phyloP scores from a whole-genome alignment of 2,113 vertebrate genomes.

The Micromys minutus region DNA sequence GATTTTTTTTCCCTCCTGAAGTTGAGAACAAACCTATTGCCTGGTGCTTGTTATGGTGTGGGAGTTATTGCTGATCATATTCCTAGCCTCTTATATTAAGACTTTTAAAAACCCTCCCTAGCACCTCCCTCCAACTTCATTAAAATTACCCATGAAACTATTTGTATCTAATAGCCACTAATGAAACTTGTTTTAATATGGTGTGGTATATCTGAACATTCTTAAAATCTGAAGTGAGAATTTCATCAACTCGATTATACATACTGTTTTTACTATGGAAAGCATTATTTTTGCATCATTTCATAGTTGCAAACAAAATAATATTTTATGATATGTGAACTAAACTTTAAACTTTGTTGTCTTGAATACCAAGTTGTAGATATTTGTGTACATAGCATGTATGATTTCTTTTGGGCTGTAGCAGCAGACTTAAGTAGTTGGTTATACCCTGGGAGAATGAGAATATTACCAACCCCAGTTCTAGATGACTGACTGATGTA shows the following conservation, averaged over 20 bases:
- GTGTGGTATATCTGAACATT: constrained; percentile 2
- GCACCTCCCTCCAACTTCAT: neutral
- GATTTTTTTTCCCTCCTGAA: neutral
- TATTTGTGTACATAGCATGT: neutral
- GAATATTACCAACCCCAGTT: neutral
- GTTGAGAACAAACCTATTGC: neutral
- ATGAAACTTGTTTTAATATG: constrained; percentile 46
- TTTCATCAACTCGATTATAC: neutral
- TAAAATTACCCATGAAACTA: neutral
- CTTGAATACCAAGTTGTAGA: neutral
- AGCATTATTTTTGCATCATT: constrained; percentile 34
- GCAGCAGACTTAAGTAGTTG: constrained; percentile 17
- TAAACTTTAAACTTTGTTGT: constrained; percentile 21
- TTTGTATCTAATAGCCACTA: constrained; percentile 1
- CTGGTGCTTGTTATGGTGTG: neutral
- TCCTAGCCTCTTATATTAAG: neutral
- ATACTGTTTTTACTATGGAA: constrained; percentile 31
- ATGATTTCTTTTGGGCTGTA: neutral
- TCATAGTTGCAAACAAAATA: constrained; percentile 8
- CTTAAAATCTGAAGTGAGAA: neutral
- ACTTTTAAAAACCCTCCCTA: neutral
- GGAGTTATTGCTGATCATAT: neutral
- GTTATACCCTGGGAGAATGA: neutral
- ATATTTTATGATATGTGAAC: neutral
- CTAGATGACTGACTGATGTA: neutral